These are phyloP conservation scores for Fregetta grallaria DNA, from an alignment of 2,113 vertebrate genomes.

Conservation along the genomic window DNA sequence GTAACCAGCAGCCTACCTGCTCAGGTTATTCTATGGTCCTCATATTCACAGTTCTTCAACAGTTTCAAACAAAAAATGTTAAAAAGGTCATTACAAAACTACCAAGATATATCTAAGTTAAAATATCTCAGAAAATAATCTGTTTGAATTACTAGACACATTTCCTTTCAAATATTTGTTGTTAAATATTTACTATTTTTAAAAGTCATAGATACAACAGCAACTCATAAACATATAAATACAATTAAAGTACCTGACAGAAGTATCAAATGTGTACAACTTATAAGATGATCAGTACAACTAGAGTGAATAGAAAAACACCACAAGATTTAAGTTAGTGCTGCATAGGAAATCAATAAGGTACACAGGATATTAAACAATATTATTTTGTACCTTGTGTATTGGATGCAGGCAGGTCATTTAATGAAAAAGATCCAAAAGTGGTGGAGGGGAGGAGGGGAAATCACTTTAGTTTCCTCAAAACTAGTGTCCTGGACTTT, in stretches of 20 bases:
- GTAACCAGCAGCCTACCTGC: background rate
- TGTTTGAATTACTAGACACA: background rate
- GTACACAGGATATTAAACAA: background rate
- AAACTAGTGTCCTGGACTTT: background rate
- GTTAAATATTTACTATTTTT: background rate
- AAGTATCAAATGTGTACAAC: background rate
- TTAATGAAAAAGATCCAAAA: background rate
- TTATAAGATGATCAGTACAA: background rate
- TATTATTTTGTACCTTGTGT: background rate
- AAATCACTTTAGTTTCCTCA: background rate
- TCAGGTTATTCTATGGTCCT: background rate
- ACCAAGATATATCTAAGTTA: background rate
- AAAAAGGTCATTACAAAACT: background rate
- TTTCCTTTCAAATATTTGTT: background rate
- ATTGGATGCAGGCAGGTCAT: background rate
- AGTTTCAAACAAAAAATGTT: background rate
- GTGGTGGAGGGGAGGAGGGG: accelerated
- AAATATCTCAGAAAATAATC: background rate
- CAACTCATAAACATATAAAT: background rate
- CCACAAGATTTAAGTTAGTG: background rate
- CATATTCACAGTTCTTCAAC: background rate
- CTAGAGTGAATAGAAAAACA: background rate
- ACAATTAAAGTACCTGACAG: background rate
- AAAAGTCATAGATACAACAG: background rate
- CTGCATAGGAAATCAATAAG: background rate